phyloP scores from a whole-genome alignment of 2,797 vertebrate genomes.

The Chaetophractus vellerosus region DNA sequence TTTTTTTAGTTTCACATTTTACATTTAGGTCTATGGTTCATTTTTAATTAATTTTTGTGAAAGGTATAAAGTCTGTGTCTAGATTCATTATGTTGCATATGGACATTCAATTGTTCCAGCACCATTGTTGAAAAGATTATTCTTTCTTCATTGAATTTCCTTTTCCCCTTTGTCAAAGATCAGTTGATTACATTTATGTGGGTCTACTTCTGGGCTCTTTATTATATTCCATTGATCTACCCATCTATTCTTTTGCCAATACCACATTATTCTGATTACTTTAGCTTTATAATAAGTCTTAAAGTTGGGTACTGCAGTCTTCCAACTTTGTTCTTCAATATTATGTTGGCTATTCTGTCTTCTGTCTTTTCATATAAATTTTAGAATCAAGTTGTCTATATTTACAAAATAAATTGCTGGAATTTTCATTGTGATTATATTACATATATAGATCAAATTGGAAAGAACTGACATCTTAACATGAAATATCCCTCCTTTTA shows the following conservation, averaged over 20 bases:
- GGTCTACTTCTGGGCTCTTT: not conserved
- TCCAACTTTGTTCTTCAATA: not conserved
- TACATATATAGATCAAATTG: not conserved
- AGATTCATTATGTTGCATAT: not conserved
- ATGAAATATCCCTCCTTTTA: not conserved
- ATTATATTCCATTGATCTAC: not conserved
- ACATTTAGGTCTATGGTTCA: not conserved
- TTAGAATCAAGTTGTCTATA: not conserved
- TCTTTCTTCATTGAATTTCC: not conserved
- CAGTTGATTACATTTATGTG: not conserved
- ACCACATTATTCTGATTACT: not conserved
- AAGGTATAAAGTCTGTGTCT: not conserved
- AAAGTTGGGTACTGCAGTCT: not conserved
- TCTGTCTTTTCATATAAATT: conserved; percentile 16
- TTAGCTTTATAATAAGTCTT: not conserved
- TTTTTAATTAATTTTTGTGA: conserved; percentile 28
- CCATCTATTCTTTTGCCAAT: not conserved
- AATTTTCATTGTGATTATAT: conserved; percentile 1
- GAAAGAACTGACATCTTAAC: not conserved
- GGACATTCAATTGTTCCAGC: not conserved
- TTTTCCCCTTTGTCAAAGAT: not conserved
- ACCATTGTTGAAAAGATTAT: not conserved
- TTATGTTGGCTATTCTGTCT: not conserved
- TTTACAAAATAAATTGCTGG: not conserved
- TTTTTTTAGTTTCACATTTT: not conserved